These are phyloP conservation scores for Spisula subtruncata DNA, from an alignment of 2,888 invertebrate species.

Conservation along the genomic window DNA sequence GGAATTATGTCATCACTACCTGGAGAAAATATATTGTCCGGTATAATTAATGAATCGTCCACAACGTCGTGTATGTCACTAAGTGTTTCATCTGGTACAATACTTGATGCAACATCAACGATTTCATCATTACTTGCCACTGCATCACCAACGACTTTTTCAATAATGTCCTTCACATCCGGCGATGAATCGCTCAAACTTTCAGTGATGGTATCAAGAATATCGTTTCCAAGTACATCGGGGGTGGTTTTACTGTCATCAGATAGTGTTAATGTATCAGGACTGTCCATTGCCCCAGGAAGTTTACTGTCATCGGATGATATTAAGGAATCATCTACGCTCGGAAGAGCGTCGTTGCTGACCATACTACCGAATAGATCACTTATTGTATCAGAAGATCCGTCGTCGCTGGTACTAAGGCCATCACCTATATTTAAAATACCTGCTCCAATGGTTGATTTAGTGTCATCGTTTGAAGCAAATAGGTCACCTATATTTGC, in stretches of 20 bases:
- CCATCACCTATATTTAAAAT: too few species aligned
- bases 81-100: background rate
- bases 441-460: background rate
- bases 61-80: constrained; percentile 10
- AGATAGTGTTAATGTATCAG: background rate
- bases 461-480: background rate
- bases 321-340: background rate
- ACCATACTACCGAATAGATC: background rate
- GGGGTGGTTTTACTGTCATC: background rate
- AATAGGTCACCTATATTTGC: background rate
- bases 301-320: too few species aligned
- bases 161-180: background rate
- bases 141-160: background rate
- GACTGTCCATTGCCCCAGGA: too few species aligned
- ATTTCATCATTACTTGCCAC: constrained; percentile 7
- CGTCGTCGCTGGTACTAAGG: too few species aligned
- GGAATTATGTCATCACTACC: background rate
- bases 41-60: background rate
- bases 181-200: background rate
- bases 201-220: background rate
- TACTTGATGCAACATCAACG: constrained; percentile 16
- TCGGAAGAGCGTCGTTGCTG: background rate
- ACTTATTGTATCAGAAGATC: too few species aligned
- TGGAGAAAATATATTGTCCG: background rate
- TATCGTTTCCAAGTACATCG: background rate